These are phyloP conservation scores for Caenorhabditis remanei DNA, from an alignment of 1,140 invertebrate species.

Conservation along the genomic window DNA sequence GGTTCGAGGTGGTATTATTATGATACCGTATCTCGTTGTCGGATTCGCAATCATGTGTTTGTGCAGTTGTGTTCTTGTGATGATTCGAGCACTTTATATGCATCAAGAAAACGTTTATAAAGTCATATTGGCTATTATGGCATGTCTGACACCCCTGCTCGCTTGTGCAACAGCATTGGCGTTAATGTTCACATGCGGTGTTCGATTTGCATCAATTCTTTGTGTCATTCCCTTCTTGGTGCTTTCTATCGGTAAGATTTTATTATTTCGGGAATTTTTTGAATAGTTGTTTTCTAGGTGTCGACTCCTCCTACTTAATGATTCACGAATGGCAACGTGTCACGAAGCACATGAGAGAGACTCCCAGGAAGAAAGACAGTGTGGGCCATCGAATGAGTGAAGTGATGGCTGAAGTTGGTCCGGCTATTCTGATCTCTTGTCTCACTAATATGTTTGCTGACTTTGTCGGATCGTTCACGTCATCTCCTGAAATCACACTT, in stretches of 20 bases:
- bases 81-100: constrained; percentile 74
- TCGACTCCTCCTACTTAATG: constrained; percentile 76
- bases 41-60: constrained; percentile 75
- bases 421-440: constrained; percentile 76
- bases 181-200: constrained; percentile 73
- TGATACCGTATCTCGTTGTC: constrained; percentile 74
- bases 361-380: constrained; percentile 71
- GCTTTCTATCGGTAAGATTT: constrained; percentile 71
- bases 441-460: constrained; percentile 77
- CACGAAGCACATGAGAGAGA: constrained; percentile 75
- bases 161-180: constrained; percentile 76
- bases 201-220: constrained; percentile 75
- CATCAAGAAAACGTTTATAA: constrained; percentile 75
- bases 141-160: constrained; percentile 72
- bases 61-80: constrained; percentile 71
- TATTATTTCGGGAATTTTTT: not conserved
- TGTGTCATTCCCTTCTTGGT: constrained; percentile 77
- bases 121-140: constrained; percentile 70
- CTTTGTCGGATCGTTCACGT: constrained; percentile 74
- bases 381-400: constrained; percentile 72
- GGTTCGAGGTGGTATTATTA: constrained; percentile 75
- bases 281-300: constrained; percentile 58
- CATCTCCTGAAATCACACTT: constrained; percentile 75
- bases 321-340: constrained; percentile 78
- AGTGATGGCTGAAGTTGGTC: constrained; percentile 75